Base-by-base conservation (phyloP, 2,888 invertebrate species). In the Germaria angustata region DNA sequence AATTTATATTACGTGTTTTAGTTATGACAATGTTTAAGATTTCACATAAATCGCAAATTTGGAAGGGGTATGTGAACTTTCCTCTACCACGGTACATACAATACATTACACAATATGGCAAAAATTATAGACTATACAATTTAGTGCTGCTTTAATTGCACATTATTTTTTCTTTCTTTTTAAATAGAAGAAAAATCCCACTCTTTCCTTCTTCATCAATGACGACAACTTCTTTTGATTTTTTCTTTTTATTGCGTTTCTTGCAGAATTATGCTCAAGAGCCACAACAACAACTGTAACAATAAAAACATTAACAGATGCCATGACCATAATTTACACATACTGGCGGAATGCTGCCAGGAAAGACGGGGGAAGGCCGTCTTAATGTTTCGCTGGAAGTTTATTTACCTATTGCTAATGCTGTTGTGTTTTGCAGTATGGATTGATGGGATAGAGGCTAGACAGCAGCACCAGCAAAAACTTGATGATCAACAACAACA, bases 401-500 rank as follows among this genome's bases (percentile, higher is more conserved):
- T 79, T 66, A 61, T 82, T 76, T 82, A 71, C 79, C 65, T 82
- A 53, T 75, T 79, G 75, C 59, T 82, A 44, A 71, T 82, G 55
- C 34, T 82, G 79, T 66, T 79, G 46, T 75, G 66, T 32, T 79
- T 80, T 8, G 24, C 39, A 46, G 51, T 66, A 32, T 79, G 79
- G 82, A 75, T 79, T 53, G 79, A 76, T 76, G 75, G 79, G n/a
- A 69, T 76, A 59, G 79, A 79, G 55, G 82, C 82, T 71, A 75
- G 82, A 76, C 79, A 66, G 36, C 69, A 80, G 20, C 79, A 66
- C 28, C 69, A 80, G 20, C 82, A 75, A 20, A 66, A 71, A 34
- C 24, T 59, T 53, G 66, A 80, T 53, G 79, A 55, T 66, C 57
- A 72, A 44, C 46, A 24, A 13, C 69, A 55, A 49, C 72, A 72